Conservation (phyloP, 2,113 vertebrate genomes). For the Sterna hirundo region DNA sequence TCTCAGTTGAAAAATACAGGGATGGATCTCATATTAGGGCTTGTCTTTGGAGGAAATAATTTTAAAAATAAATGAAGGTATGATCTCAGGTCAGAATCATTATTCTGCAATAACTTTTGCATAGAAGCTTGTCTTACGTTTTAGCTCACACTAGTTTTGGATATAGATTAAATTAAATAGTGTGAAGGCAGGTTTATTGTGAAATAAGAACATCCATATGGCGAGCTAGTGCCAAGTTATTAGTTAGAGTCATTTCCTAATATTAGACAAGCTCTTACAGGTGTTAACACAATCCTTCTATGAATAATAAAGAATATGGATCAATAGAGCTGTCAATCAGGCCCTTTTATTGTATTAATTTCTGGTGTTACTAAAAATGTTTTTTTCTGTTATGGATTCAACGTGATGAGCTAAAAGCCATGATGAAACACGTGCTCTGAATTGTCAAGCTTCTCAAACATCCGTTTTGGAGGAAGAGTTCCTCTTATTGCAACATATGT, state of each 20-base stretch:
- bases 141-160: background rate
- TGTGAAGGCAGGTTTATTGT: background rate
- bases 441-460: background rate
- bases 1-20: background rate
- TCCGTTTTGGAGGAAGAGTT: background rate
- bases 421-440: background rate
- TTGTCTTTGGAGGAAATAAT: background rate
- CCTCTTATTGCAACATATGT: background rate
- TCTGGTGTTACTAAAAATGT: background rate
- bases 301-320: background rate
- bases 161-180: background rate
- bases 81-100: background rate
- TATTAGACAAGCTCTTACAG: background rate
- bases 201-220: background rate
- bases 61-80: slow-evolving; percentile 10
- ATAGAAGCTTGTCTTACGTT: background rate
- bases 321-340: background rate
- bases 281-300: background rate
- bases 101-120: background rate
- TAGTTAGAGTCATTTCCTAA: background rate
- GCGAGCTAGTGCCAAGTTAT: background rate
- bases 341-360: background rate
- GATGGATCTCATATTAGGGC: background rate
- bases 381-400: background rate
- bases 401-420: background rate